These are phyloP conservation scores for Drosophila paulistorum DNA, from an alignment of 1,140 invertebrate genomes.

Conservation along the genomic window DNA sequence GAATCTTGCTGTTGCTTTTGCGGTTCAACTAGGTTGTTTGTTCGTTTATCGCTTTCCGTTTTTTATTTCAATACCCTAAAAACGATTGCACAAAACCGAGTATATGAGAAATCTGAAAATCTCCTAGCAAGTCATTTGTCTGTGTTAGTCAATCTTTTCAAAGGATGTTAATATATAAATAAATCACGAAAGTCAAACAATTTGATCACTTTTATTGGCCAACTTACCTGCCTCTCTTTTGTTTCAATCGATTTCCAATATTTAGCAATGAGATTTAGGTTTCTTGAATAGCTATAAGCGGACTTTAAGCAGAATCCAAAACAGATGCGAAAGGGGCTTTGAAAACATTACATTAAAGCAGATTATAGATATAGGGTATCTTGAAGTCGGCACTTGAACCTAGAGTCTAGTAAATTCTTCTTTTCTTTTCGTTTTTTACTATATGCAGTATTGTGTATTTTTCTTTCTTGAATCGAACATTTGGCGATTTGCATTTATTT, in stretches of 20 bases:
- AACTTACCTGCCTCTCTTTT: no score
- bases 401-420: slow-evolving; percentile 28
- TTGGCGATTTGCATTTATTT: slow-evolving; percentile 74
- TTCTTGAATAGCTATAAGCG: no score
- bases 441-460: slow-evolving; percentile 45
- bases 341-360: no score
- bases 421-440: slow-evolving; percentile 21
- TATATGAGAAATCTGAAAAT: background rate
- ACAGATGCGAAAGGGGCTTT: no score
- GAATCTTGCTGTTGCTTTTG: slow-evolving; percentile 69
- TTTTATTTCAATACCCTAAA: slow-evolving; percentile 21
- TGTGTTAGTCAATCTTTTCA: no score
- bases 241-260: no score
- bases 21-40: slow-evolving; percentile 38
- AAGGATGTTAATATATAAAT: no score
- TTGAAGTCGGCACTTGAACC: background rate
- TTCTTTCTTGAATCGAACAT: slow-evolving; percentile 44
- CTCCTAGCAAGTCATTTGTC: no score
- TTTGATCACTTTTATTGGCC: no score
- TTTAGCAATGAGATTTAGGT: no score
- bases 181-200: no score
- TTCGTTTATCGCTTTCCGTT: slow-evolving; percentile 22
- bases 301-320: no score
- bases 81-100: background rate
- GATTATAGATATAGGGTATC: background rate